Base-by-base conservation (phyloP, 2,888 invertebrate species). In the Rhimphoctona megacephalus region DNA sequence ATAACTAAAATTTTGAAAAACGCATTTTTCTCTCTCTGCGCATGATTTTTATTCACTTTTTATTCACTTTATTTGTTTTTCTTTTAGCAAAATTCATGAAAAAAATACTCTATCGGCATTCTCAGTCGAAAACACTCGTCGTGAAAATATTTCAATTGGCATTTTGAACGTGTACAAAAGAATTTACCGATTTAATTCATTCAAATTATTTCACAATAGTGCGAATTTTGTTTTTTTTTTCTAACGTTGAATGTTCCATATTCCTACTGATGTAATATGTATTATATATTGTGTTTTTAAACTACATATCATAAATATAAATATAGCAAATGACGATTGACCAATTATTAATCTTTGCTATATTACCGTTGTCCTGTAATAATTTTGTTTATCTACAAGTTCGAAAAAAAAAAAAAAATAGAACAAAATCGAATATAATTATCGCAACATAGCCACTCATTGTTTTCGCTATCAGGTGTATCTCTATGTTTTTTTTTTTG, bases 231-330 rank as follows among this genome's bases (percentile, higher is more conserved):
- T 19, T 4, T 64, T 1, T 66, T 61, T 61, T 5, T 49, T 49
- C 9, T 22, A 4, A 57, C 11, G 25, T 11, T 57, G 11, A 57
- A 25, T 7, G 57, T 11, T 25, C 25, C 25, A 11, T 6, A 14
- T 61, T 30, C 36, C 7, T 33, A 30, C 33, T 49, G n/a, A 61
- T 57, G 57, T 43, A 22, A 74, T 84, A 85, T 86, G 80, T 87
- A 88, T 85, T 86, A 85, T 87, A 83, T 83, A 85, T 83, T 85
- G 69, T 79, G 85, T 88, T 79, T 85, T 87, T 85, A 88, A 79
- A 88, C 79, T 76, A 67, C 84, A 86, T 85, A 87, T 83, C 78
- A 85, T 86, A 81, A 83, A 86, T 89, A 88, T 70, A 70, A 61
- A 67, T 61, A 74, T 74, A 74, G 81, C 74, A 43, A 66, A 33